Conservation (phyloP, 2,113 vertebrate species). For the Opisthocomus hoazin region DNA sequence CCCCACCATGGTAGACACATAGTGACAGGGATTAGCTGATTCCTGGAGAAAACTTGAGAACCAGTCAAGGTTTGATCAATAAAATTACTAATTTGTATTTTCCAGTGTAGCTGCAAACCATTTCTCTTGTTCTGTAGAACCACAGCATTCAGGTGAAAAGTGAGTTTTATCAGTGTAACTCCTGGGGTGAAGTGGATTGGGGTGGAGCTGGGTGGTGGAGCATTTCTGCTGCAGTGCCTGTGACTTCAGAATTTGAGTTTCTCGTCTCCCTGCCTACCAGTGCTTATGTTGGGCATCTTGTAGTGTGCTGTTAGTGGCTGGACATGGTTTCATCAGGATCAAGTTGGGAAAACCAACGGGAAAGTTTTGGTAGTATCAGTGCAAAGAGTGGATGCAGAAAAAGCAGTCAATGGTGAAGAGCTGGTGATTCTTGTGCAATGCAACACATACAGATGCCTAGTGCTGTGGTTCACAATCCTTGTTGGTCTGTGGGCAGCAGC, state of each 20-base stretch:
- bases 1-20: background rate
- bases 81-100: background rate
- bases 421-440: background rate
- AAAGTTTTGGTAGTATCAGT: background rate
- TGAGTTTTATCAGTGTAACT: background rate
- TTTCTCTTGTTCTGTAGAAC: background rate
- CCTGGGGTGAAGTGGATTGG: background rate
- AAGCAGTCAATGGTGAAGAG: background rate
- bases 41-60: background rate
- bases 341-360: rapidly evolving
- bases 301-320: background rate
- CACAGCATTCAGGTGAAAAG: background rate
- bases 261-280: background rate
- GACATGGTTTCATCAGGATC: background rate
- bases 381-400: background rate
- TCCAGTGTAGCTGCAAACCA: background rate
- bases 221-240: background rate
- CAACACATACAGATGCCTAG: background rate
- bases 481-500: background rate
- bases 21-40: background rate
- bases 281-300: background rate
- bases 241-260: background rate
- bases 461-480: background rate
- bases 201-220: background rate
- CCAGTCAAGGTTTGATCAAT: background rate